Evolutionary conservation across 2,888 invertebrate species (phyloP).

Genomic region (Hemicrepidius hirtus): DNA sequence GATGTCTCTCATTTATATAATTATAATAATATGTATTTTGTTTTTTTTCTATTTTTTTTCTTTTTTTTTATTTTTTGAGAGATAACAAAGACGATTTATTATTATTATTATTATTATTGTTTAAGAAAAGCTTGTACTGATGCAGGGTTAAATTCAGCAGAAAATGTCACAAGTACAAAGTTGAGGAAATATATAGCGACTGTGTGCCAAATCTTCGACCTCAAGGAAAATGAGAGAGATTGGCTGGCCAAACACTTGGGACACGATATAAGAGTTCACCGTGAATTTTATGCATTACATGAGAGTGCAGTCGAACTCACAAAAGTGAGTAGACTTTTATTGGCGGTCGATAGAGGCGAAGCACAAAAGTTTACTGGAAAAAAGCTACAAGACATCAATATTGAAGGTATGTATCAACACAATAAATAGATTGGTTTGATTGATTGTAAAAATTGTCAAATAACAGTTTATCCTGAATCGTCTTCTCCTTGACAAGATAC

Average conservation of each 20-base stretch:
- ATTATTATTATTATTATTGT: no score
- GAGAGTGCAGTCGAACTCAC: constrained; percentile 56
- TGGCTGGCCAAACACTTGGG: constrained; percentile 54
- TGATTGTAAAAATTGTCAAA: no score
- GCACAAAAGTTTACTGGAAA: not conserved
- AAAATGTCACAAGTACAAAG: constrained; percentile 55
- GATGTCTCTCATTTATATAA: no score
- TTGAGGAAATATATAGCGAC: no score
- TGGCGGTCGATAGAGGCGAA: not conserved
- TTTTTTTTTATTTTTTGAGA: no score
- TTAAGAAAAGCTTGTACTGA: not conserved
- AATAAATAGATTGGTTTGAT: not conserved
- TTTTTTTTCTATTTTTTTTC: no score
- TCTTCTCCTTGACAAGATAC: no score
- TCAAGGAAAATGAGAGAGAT: not conserved
- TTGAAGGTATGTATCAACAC: no score
- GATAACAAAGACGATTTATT: no score
- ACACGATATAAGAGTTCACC: constrained; percentile 48
- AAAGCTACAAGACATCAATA: not conserved
- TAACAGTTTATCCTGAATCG: no score
- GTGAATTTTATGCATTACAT: constrained; percentile 21
- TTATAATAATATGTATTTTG: no score
- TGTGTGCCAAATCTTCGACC: not conserved
- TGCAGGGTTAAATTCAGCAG: not conserved
- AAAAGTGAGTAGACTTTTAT: not conserved